Percentiles rank a stretch among this genome's conserved stretches.
Conservation (phyloP, 2,797 vertebrate genomes). For the Neostethus bicornis region DNA sequence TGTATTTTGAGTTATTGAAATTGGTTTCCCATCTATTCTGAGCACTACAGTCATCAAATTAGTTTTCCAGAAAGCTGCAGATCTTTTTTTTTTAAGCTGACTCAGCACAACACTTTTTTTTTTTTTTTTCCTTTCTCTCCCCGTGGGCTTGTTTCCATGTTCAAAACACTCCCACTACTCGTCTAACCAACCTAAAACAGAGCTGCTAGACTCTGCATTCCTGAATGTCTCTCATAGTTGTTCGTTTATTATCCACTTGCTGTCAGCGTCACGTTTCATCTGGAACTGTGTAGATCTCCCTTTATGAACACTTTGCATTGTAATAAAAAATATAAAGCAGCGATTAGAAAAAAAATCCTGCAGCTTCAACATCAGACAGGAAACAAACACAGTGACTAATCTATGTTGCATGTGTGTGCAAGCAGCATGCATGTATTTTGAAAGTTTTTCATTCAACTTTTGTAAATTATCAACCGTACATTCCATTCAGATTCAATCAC, state of each 20-base stretch:
- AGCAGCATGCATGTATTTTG: too few species aligned
- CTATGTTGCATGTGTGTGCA: too few species aligned
- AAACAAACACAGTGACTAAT: constrained; percentile 1
- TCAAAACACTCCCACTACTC: constrained; percentile 26
- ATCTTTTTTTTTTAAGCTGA: constrained; percentile 1
- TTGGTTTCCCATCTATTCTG: background rate
- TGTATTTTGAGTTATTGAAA: constrained; percentile 9
- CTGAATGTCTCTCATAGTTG: constrained; percentile 47
- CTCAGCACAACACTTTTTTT: background rate
- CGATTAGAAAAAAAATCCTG: constrained; percentile 5
- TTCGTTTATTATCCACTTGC: constrained; percentile 48
- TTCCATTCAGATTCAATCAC: too few species aligned
- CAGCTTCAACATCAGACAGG: constrained; percentile 1
- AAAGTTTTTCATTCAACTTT: too few species aligned
- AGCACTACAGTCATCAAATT: constrained; percentile 14
- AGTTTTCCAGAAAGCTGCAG: constrained; percentile 11
- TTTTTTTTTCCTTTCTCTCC: constrained; percentile 7
- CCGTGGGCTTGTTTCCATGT: constrained; percentile 32
- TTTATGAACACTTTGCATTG: constrained; percentile 34
- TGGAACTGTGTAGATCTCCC: constrained; percentile 56
- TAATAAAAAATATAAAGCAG: constrained; percentile 7
- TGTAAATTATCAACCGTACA: too few species aligned
- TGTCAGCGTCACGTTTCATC: constrained; percentile 36
- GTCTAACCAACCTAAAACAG: constrained; percentile 28
- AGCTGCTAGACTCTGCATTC: constrained; percentile 29